Evolutionary conservation across 2,797 vertebrate species (phyloP), one percentile per base, ranked within the genome.

Genomic region (Crocodylus rhombifer): DNA sequence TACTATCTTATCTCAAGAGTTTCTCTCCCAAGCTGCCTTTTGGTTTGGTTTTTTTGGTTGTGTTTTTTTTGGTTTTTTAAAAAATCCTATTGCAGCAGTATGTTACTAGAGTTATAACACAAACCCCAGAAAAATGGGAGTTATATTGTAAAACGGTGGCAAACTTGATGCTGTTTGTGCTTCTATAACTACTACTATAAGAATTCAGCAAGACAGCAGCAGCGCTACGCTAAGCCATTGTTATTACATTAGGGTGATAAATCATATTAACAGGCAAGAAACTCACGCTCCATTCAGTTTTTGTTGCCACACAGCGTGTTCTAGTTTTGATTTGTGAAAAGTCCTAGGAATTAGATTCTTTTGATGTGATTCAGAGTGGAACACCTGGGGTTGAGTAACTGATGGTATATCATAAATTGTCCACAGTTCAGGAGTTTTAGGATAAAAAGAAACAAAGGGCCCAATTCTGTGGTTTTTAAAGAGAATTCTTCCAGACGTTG

Each of bases 361-460:
- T 57, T 85, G 71, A 69, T 8, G 28, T 36, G 23, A n/a, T 15
- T 64, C 62, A 36, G 11, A n/a, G 2, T 2, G 7, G 77, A 51
- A 42, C 7, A 2, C 0, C 0, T 67, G 60, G 58, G 33, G 12
- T 74, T 64, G 4, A 0, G 0, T 61, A 79, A 6, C 23, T 90
- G 65, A 12, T 73, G 61, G 33, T 13, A 73, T 55, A 14, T 57
- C 0, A 0, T 69, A 78, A 77, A 2, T 0, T 8, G 1, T 18
- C 14, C 10, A 4, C 3, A 36, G 33, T 42, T 36, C 42, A 80
- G 33, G 64, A 84, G 16, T 64, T 1, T 8, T 51, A 5, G 3
- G 28, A 20, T 71, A 9, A 85, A 77, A 73, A 73, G 16, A 30
- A n/a, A 26, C 33, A 80, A 63, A 62, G 23, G 18, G 16, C 51